These are phyloP conservation scores for Archegozetes longisetosus DNA, from an alignment of 1,140 invertebrate species.

Conservation along the genomic window DNA sequence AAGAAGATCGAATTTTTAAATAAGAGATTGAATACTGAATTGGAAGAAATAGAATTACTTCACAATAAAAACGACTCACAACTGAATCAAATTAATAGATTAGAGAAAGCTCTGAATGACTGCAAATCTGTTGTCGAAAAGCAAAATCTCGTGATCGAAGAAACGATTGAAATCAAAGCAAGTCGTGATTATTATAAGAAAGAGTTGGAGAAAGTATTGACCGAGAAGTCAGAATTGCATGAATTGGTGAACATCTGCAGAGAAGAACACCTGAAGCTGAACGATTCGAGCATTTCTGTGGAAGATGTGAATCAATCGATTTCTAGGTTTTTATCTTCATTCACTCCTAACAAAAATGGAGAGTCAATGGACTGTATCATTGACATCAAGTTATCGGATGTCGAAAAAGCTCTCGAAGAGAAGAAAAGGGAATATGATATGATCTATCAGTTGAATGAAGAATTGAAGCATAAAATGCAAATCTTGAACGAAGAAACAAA, in stretches of 20 bases:
- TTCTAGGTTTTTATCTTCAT: neutral
- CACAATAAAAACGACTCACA: neutral
- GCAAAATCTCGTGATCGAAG: neutral
- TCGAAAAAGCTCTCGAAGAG: neutral
- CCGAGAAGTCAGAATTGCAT: neutral
- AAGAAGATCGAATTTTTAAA: neutral
- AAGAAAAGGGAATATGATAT: neutral
- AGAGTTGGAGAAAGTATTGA: neutral
- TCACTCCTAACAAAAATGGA: neutral
- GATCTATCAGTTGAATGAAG: neutral
- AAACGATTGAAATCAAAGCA: neutral
- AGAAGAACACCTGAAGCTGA: neutral
- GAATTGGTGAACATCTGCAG: neutral
- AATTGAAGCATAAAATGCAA: neutral
- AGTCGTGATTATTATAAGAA: neutral
- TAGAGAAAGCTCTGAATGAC: neutral
- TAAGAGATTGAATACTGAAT: neutral
- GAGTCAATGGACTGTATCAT: neutral
- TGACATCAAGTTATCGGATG: neutral
- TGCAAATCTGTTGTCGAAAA: neutral
- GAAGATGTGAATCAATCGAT: neutral
- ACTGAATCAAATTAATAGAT: neutral
- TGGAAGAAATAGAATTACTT: neutral
- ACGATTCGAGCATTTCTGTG: neutral
- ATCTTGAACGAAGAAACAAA: neutral